Percentiles rank a stretch among this genome's conserved stretches.
These are phyloP conservation scores for Monomorium pharaonis DNA, from an alignment of 1,140 invertebrate genomes.

Conservation along the genomic window DNA sequence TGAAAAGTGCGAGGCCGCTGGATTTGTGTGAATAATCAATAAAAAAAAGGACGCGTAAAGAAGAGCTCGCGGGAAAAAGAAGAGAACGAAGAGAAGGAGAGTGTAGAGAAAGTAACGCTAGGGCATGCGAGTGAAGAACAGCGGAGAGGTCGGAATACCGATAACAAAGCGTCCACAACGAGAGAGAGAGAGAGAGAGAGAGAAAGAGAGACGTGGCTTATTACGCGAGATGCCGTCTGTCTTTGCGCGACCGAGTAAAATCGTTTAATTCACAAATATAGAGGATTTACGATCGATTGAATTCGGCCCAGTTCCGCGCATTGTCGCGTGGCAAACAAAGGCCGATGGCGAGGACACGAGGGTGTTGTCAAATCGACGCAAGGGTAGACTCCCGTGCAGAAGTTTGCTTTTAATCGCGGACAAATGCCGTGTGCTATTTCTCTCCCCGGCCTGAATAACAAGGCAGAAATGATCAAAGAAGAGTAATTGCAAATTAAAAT, in stretches of 20 bases:
- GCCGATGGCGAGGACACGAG: slow-evolving; percentile 20
- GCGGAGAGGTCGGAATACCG: background rate
- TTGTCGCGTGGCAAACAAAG: slow-evolving; percentile 12
- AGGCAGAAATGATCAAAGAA: slow-evolving; percentile 14
- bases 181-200: background rate
- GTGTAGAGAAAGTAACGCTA: background rate
- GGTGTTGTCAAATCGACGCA: slow-evolving; percentile 38
- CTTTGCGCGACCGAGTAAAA: slow-evolving; percentile 44
- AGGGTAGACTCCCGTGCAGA: slow-evolving; percentile 14
- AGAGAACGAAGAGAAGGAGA: background rate
- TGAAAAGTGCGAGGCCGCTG: slow-evolving; percentile 18
- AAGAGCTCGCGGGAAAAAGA: background rate
- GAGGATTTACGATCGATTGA: slow-evolving; percentile 50
- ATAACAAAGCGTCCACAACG: slow-evolving; percentile 24
- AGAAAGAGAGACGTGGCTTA: slow-evolving; percentile 29
- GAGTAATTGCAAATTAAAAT: slow-evolving; percentile 42
- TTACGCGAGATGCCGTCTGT: slow-evolving; percentile 27
- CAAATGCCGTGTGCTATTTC: slow-evolving; percentile 41
- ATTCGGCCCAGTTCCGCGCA: background rate
- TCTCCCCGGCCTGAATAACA: slow-evolving; percentile 1
- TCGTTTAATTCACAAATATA: slow-evolving; percentile 46
- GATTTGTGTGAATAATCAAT: slow-evolving; percentile 55
- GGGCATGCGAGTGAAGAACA: background rate
- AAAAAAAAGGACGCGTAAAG: slow-evolving; percentile 43
- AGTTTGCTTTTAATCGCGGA: slow-evolving; percentile 65